Evolutionary conservation across 2,113 vertebrate species (phyloP).

Genomic region (Corydoras maculifer): DNA sequence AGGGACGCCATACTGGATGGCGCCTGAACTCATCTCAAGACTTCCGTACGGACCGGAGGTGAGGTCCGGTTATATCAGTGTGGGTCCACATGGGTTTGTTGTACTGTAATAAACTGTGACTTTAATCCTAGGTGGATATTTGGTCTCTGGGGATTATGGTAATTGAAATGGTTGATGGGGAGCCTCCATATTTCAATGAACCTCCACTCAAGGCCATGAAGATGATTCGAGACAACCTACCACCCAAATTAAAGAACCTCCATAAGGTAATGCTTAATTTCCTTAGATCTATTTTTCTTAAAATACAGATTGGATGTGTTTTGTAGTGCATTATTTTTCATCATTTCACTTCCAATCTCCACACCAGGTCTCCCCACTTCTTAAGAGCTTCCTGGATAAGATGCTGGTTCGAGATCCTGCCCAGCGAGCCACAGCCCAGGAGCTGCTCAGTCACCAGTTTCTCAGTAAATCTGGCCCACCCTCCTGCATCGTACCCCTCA

Average conservation of each 20-base stretch:
- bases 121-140: conserved; percentile 74
- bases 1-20: conserved; percentile 51
- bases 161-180: conserved; percentile 96
- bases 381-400: conserved; percentile 87
- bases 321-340: no score
- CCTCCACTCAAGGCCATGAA: conserved; percentile 95
- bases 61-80: not conserved
- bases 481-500: conserved; percentile 86
- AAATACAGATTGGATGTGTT: not conserved
- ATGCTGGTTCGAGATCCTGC: conserved; percentile 82
- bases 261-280: conserved; percentile 72
- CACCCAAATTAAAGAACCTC: conserved; percentile 86
- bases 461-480: conserved; percentile 79
- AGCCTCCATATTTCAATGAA: conserved; percentile 93
- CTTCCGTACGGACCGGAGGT: conserved; percentile 50
- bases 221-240: conserved; percentile 93
- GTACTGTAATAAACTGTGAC: no score
- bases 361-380: conserved; percentile 76
- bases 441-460: conserved; percentile 86
- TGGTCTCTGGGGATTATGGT: conserved; percentile 97
- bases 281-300: not conserved
- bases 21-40: conserved; percentile 49
- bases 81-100: not conserved
- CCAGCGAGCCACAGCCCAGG: conserved; percentile 76
- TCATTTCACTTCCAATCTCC: not conserved